Base-by-base conservation (phyloP, 1,140 invertebrate genomes). In the Eupeodes corollae region DNA sequence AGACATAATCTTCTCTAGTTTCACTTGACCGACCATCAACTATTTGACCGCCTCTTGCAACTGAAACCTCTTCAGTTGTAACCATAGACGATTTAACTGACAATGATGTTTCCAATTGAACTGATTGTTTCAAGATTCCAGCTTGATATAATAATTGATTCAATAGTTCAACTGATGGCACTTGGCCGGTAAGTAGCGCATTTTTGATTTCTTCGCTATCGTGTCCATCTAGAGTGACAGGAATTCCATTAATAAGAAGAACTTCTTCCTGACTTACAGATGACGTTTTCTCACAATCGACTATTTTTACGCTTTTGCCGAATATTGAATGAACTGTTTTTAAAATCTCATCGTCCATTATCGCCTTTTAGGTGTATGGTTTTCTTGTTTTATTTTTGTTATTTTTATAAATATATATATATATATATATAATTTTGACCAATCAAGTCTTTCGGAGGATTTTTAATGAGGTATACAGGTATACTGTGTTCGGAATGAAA, bases 241-340 rank as follows among this genome's bases (percentile, higher is more conserved):
- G 82, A 31, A 80, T 76, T 1, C 84, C 84, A 60, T 86, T 86
- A 52, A 86, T 82, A 55, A 83, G 70, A 30, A 86, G 65, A 47
- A 85, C 77, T 67, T 86, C 83, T 56, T 85, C 81, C 64, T 84
- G 80, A 43, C 79, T 76, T 33, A 84, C 76, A 37, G 75, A 77
- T 2, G 80, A 83, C 47, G 81, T 82, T 50, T 84, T 84, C 57
- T 85, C 80, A 60, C 82, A 85, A 62, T 86, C 83, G 37, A 86
- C 75, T 43, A 86, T 80, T 68, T 82, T 80, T 9, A 76, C 81
- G 31, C 81, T 82, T 47, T 82, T 83, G 47, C 84, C 84, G 44
- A 85, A 76, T 42, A 86, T 78, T 46, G 82, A 80, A 66, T 86
- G 82, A 31, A 86, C 84, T 38, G 83, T 84, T 53, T 82, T 83